Evolutionary conservation across 2,888 invertebrate genomes (phyloP).

Genomic region (Tipula confusa): DNA sequence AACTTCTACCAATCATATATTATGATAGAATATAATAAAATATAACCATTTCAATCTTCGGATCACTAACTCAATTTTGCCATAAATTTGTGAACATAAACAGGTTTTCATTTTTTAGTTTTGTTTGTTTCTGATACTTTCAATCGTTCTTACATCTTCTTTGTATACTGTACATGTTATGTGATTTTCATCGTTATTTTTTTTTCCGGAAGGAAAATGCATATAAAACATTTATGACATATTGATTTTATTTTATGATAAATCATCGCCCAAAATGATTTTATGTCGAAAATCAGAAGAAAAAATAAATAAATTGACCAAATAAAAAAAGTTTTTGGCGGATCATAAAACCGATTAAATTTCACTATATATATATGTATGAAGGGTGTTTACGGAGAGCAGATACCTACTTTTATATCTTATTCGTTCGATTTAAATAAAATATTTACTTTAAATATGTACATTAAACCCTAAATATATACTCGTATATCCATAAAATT

Average conservation of each 20-base stretch:
- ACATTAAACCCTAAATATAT: background rate
- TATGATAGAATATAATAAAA: background rate
- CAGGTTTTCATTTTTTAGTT: no score
- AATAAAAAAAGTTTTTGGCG: background rate
- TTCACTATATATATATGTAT: no score
- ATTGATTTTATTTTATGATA: conserved; percentile 12
- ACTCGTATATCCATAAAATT: background rate
- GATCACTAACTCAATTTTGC: background rate
- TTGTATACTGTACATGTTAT: background rate
- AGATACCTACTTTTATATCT: background rate
- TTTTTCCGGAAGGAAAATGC: background rate
- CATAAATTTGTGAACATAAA: background rate
- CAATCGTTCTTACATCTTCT: background rate
- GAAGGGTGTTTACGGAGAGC: background rate
- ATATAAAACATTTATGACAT: conserved; percentile 20
- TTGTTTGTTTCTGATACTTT: background rate
- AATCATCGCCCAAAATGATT: background rate
- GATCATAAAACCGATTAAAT: background rate
- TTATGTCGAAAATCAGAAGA: background rate
- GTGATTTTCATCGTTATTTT: background rate
- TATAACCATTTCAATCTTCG: background rate
- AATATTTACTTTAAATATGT: background rate
- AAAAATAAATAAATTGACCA: background rate
- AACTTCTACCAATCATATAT: background rate
- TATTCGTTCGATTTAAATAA: background rate